These are phyloP conservation scores for Lethocerus indicus DNA, from an alignment of 1,140 invertebrate genomes.

Conservation along the genomic window DNA sequence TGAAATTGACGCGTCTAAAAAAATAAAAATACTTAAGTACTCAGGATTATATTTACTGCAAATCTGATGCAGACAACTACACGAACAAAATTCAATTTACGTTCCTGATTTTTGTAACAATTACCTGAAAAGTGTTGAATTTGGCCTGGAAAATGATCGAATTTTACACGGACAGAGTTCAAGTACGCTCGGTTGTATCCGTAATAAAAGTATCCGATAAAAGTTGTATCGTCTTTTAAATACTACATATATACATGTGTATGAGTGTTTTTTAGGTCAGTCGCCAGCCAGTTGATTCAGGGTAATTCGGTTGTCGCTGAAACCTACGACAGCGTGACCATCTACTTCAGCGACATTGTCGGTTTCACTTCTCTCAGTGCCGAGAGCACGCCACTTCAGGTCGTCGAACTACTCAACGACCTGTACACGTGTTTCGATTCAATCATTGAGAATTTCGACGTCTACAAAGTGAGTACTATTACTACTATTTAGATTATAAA, in stretches of 20 bases:
- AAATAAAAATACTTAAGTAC: no score
- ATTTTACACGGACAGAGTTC: no score
- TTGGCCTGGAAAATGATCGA: no score
- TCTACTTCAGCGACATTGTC: constrained; percentile 95
- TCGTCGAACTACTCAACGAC: constrained; percentile 91
- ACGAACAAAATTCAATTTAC: no score
- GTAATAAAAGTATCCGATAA: no score
- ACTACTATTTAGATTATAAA: background rate
- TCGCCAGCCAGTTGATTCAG: constrained; percentile 74
- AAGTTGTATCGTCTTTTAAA: no score
- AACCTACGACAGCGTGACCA: constrained; percentile 85
- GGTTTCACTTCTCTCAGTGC: constrained; percentile 87
- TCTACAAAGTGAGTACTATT: constrained; percentile 69
- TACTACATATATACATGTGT: background rate
- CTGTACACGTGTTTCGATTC: constrained; percentile 93
- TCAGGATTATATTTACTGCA: no score
- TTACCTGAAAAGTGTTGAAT: no score
- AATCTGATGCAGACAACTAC: no score
- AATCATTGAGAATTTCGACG: constrained; percentile 91
- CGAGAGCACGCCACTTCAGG: constrained; percentile 81
- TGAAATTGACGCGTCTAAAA: no score
- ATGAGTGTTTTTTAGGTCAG: constrained; percentile 41
- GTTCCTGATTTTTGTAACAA: no score
- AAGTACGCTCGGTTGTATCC: no score
- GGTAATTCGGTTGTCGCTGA: constrained; percentile 84